A percentile compares a stretch with the other conserved stretches of the same genome.
These are phyloP conservation scores for Brevipalpus yothersi DNA, from an alignment of 1,140 invertebrate species.

Conservation along the genomic window DNA sequence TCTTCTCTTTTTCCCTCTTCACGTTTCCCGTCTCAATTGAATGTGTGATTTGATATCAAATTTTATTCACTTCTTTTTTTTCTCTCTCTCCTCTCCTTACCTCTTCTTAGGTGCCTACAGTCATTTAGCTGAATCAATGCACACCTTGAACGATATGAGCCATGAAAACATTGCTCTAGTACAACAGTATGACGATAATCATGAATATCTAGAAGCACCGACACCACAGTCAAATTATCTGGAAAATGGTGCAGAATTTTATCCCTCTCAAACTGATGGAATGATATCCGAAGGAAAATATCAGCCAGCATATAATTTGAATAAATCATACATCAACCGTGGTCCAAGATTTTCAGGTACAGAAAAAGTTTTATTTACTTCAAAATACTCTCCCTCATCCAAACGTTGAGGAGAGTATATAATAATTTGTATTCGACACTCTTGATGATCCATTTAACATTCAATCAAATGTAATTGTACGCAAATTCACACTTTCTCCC, in stretches of 20 bases:
- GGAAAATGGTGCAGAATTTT: slow-evolving; percentile 47
- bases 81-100: background rate
- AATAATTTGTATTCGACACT: too few species aligned
- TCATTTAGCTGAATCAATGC: slow-evolving; percentile 20
- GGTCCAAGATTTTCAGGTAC: background rate
- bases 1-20: too few species aligned
- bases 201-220: slow-evolving; percentile 34
- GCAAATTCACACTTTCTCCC: background rate
- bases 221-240: slow-evolving; percentile 15
- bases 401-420: too few species aligned
- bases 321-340: background rate
- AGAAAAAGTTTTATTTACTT: too few species aligned
- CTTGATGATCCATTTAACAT: background rate
- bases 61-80: background rate
- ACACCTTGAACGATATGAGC: slow-evolving; percentile 14
- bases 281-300: slow-evolving; percentile 21
- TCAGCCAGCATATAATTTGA: background rate
- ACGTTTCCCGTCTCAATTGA: too few species aligned
- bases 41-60: background rate
- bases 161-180: slow-evolving; percentile 13
- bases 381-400: too few species aligned
- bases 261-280: slow-evolving; percentile 24
- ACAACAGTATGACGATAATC: slow-evolving; percentile 29
- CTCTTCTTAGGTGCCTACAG: slow-evolving; percentile 11
- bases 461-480: background rate